Conservation (phyloP, 2,797 vertebrate species). For the Phataginus tetradactyla region DNA sequence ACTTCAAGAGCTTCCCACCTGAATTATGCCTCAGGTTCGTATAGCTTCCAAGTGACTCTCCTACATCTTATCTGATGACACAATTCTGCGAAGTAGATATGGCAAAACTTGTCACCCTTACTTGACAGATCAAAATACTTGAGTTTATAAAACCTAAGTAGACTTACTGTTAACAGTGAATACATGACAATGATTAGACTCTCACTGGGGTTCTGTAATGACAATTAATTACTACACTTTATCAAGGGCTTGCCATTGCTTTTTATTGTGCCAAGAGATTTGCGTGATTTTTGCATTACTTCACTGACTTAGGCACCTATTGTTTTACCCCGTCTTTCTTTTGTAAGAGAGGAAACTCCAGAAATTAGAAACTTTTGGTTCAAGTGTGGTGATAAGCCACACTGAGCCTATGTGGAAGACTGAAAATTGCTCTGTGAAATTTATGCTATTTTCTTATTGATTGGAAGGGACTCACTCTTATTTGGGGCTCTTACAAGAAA, state of each 20-base stretch:
- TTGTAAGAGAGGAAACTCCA: neutral
- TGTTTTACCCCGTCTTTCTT: neutral
- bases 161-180: neutral
- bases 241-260: neutral
- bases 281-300: neutral
- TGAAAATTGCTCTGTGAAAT: neutral
- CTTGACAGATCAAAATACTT: neutral
- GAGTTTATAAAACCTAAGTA: neutral
- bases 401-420: neutral
- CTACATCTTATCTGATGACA: neutral
- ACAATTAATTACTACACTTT: neutral
- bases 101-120: neutral
- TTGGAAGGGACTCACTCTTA: neutral
- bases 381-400: neutral
- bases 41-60: neutral
- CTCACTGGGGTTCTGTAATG: neutral
- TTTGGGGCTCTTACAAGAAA: neutral
- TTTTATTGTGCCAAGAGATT: neutral
- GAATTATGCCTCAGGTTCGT: neutral
- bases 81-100: neutral
- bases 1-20: neutral
- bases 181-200: neutral
- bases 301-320: neutral
- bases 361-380: neutral
- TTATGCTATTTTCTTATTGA: neutral